Conservation (phyloP, 2,888 invertebrate genomes). For the Drosophila quinaria region DNA sequence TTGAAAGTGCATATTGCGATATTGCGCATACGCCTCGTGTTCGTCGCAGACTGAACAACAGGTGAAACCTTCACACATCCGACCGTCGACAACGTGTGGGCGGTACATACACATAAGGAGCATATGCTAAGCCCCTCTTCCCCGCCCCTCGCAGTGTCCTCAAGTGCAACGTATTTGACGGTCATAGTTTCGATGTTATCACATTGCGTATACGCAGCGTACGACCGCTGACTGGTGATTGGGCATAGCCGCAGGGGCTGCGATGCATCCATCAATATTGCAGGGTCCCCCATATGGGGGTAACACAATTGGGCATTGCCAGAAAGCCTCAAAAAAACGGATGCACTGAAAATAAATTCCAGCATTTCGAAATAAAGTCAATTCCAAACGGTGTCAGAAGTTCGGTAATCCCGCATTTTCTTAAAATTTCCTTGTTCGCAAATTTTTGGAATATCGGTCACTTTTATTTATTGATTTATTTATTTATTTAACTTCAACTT, state of each 20-base stretch:
- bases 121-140: background rate
- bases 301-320: background rate
- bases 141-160: background rate
- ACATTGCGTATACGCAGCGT: slow-evolving; percentile 20
- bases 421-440: too few relatives aligned
- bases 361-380: too few relatives aligned
- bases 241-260: slow-evolving; percentile 12
- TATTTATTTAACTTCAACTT: too few relatives aligned
- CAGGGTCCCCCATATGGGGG: background rate
- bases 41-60: slow-evolving; percentile 41
- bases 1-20: slow-evolving; percentile 76
- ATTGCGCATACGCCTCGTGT: slow-evolving; percentile 73
- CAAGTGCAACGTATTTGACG: background rate
- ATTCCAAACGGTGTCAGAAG: too few relatives aligned
- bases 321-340: background rate
- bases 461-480: too few relatives aligned
- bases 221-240: slow-evolving; percentile 38
- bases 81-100: background rate
- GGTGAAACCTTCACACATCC: slow-evolving; percentile 15
- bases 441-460: too few relatives aligned
- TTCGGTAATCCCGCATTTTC: too few relatives aligned
- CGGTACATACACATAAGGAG: background rate
- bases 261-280: background rate
- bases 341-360: too few relatives aligned
- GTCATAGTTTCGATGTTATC: background rate